phyloP scores from a whole-genome alignment of 2,888 invertebrate genomes.

The Calameuta idolon region DNA sequence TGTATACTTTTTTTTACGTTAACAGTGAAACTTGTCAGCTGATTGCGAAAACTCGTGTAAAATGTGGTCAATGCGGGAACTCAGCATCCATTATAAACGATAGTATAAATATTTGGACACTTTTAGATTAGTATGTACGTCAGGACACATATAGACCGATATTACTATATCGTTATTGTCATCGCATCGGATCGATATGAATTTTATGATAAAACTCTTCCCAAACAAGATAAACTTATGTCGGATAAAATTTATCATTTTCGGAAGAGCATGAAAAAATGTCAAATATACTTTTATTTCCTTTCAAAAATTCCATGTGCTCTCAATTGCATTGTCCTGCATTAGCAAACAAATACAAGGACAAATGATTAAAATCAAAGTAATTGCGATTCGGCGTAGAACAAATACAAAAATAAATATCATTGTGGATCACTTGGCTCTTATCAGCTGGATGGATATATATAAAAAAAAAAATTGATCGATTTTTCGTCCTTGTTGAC shows the following conservation, averaged over 20 bases:
- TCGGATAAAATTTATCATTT: neutral
- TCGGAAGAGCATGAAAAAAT: too few species aligned
- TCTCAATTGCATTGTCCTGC: neutral
- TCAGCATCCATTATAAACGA: too few species aligned
- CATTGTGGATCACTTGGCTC: neutral
- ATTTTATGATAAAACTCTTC: neutral
- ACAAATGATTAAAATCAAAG: neutral
- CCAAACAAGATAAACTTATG: neutral
- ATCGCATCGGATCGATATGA: neutral
- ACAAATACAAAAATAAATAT: neutral
- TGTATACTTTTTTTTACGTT: too few species aligned
- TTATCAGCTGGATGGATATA: neutral
- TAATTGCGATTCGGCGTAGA: too few species aligned
- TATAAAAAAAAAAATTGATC: neutral
- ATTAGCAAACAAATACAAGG: neutral
- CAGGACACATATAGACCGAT: too few species aligned
- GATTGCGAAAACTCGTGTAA: too few species aligned
- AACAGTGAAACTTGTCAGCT: too few species aligned
- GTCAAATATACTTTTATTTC: too few species aligned
- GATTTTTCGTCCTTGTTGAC: neutral
- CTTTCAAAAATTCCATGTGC: too few species aligned
- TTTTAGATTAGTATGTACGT: too few species aligned
- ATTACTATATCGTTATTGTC: neutral
- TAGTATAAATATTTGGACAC: too few species aligned
- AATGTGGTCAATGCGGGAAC: too few species aligned